Evolutionary conservation across 1,140 invertebrate genomes (phyloP), one percentile per base, ranked within the genome.

Genomic region (Ectropis grisescens): DNA sequence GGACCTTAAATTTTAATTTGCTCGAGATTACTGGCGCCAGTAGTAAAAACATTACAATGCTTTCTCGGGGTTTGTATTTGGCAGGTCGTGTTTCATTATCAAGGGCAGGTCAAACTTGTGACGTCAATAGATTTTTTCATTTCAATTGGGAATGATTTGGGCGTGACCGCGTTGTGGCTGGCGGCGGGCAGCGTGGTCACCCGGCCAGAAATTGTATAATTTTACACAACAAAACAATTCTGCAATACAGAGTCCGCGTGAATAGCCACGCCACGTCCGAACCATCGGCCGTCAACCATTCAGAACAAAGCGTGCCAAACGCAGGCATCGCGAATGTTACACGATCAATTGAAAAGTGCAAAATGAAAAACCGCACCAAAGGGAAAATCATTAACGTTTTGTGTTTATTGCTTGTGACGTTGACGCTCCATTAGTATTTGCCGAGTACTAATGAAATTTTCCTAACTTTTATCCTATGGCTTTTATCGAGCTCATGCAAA

Each of bases 231-330:
- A 58, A 66, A 71, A 72, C 70, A 60, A 57, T 60, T 42, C 34
- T 40, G 36, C 38, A 43, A 48, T 52, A 46, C 43, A 43, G 25
- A 26, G 43, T 39, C 29, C 46, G 40, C 52, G 47, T 62, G 59
- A 70, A 74, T 68, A 42, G 65, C 41, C n/a, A n/a, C 50, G 61
- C 41, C 50, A 45, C 47, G 65, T 66, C 65, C 58, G 36, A 48
- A 56, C 46, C 67, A 62, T 52, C 50, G 37, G 41, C 37, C 56
- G 49, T 68, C 69, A 66, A 52, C 62, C 40, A 57, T 45, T 55
- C 39, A 28, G 47, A 70, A 79, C 74, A 79, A 80, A 75, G 65
- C 59, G 36, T 71, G 75, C 61, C 75, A 80, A 72, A 72, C 57
- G 50, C 75, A 76, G 42, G 40, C 51, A 34, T 14, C 33, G n/a